Percentiles rank a stretch among this genome's conserved stretches.
These are phyloP conservation scores for Pempheris klunzingeri DNA, from an alignment of 2,797 vertebrate species.

Conservation along the genomic window DNA sequence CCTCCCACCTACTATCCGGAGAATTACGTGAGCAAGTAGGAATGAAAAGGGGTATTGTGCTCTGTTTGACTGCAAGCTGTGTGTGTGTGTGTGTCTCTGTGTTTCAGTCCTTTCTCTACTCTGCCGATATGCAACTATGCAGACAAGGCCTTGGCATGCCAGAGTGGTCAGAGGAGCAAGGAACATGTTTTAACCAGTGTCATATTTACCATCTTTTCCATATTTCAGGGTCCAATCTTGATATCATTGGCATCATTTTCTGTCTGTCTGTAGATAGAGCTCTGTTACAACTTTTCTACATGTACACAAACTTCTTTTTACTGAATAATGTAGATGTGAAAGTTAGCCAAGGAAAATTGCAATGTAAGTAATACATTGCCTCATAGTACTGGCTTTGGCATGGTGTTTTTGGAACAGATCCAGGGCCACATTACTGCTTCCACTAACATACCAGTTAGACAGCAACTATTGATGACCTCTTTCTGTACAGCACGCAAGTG, in stretches of 20 bases:
- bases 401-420: conserved; percentile 36
- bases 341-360: conserved; percentile 11
- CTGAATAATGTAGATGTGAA: conserved; percentile 28
- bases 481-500: conserved; percentile 6
- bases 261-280: neutral
- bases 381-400: conserved; percentile 6
- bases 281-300: conserved; percentile 2
- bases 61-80: conserved; percentile 73
- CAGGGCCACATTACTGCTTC: conserved; percentile 6
- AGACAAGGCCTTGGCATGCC: conserved; percentile 43
- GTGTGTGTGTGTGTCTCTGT: conserved; percentile 44
- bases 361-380: neutral
- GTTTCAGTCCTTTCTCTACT: conserved; percentile 35
- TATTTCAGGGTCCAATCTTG: conserved; percentile 20
- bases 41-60: conserved; percentile 85
- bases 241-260: no score
- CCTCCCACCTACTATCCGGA: conserved; percentile 69
- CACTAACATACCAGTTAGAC: conserved; percentile 19
- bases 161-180: conserved; percentile 43
- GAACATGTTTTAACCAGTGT: conserved; percentile 38
- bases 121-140: conserved; percentile 47
- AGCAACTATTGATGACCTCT: neutral
- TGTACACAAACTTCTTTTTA: conserved; percentile 1
- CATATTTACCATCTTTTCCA: conserved; percentile 19
- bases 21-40: conserved; percentile 76